phyloP scores from a whole-genome alignment of 2,797 vertebrate species.

The Lagorchestes hirsutus region DNA sequence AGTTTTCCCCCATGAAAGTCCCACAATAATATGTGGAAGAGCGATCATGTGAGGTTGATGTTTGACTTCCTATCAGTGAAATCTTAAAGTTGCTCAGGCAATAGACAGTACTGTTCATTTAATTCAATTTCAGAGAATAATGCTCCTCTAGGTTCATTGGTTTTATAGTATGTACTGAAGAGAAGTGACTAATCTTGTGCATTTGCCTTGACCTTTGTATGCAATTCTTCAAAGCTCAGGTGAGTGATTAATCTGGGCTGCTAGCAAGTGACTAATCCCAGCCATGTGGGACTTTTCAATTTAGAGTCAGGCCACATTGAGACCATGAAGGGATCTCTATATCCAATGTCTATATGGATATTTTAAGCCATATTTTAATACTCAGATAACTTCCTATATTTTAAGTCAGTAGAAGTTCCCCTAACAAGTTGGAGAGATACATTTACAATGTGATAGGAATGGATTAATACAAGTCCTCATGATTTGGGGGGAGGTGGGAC shows the following conservation, averaged over 20 bases:
- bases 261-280: background rate
- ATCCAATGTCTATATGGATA: background rate
- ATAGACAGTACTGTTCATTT: background rate
- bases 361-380: background rate
- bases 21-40: background rate
- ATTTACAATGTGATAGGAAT: background rate
- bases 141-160: background rate
- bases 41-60: background rate
- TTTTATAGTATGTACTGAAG: background rate
- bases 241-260: background rate
- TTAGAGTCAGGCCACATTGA: background rate
- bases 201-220: background rate
- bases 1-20: background rate
- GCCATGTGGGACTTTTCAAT: background rate
- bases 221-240: constrained; percentile 31
- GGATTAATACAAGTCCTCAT: background rate
- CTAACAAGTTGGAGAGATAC: background rate
- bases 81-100: background rate
- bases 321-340: background rate
- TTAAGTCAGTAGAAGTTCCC: background rate
- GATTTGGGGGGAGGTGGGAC: background rate
- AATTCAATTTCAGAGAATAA: background rate
- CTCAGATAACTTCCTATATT: background rate
- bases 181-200: background rate
- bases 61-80: background rate